phyloP scores from a whole-genome alignment of 2,797 vertebrate genomes.

The Arvicola amphibius region DNA sequence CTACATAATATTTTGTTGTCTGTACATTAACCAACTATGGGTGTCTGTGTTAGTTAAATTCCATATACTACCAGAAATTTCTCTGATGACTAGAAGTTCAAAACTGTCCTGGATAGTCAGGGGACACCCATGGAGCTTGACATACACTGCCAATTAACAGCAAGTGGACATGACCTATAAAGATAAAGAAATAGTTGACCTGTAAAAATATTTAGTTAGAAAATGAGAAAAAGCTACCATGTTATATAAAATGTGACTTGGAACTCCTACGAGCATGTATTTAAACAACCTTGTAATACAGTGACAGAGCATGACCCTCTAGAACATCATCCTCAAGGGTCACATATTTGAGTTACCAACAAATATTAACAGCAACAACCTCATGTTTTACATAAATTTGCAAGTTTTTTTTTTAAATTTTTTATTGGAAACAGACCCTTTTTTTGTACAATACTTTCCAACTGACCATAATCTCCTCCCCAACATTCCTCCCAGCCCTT shows the following conservation, averaged over 20 bases:
- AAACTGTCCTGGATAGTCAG: not conserved
- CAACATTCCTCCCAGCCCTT: too few species aligned
- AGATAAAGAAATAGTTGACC: not conserved
- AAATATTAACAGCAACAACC: not conserved
- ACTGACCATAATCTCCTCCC: too few species aligned
- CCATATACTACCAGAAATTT: not conserved
- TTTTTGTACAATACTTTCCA: not conserved
- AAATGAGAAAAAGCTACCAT: not conserved
- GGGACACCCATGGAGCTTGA: not conserved
- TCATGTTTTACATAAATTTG: not conserved
- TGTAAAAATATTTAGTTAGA: not conserved
- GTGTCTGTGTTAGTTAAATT: not conserved
- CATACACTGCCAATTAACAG: not conserved
- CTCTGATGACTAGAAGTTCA: not conserved
- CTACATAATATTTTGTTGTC: not conserved
- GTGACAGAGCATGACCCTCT: not conserved
- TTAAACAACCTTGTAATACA: not conserved
- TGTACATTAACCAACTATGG: not conserved
- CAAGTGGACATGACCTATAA: not conserved
- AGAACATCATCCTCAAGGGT: not conserved
- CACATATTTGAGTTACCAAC: not conserved
- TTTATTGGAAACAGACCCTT: not conserved
- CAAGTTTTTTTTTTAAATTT: not conserved
- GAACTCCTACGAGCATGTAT: not conserved
- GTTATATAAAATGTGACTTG: not conserved